Evolutionary conservation across 1,140 invertebrate genomes (phyloP).

Genomic region (Drosophila littoralis): DNA sequence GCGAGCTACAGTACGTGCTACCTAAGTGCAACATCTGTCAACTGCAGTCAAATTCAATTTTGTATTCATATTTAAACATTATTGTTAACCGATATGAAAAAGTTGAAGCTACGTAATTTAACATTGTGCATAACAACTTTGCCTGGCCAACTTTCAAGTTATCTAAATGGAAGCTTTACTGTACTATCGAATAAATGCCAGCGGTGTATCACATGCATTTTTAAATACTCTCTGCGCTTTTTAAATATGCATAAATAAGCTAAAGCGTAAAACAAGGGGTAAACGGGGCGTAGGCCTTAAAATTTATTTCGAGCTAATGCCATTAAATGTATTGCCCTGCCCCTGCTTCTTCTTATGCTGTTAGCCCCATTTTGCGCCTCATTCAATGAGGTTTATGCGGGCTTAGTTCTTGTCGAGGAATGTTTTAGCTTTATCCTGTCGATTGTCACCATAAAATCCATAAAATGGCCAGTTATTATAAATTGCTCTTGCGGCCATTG

Average conservation of each 20-base stretch:
- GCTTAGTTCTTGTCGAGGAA: conserved; percentile 65
- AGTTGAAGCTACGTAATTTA: too few relatives aligned
- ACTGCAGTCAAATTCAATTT: background rate
- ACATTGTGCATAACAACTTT: too few relatives aligned
- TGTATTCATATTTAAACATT: background rate
- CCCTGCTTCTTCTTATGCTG: conserved; percentile 14
- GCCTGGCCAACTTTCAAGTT: background rate
- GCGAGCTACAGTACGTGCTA: conserved; percentile 36
- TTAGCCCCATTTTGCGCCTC: background rate
- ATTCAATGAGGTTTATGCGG: conserved; percentile 43
- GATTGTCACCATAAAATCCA: conserved; percentile 71
- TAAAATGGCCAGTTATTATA: conserved; percentile 68
- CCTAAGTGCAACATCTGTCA: background rate
- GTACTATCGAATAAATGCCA: conserved; percentile 1
- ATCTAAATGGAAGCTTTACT: background rate
- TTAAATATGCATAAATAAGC: conserved; percentile 69
- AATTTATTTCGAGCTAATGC: conserved; percentile 74
- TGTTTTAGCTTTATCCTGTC: conserved; percentile 72
- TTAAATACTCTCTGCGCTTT: conserved; percentile 64
- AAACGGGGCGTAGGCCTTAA: conserved; percentile 26
- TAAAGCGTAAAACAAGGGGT: background rate
- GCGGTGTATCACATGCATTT: conserved; percentile 45
- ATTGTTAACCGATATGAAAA: background rate
- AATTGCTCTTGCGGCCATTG: conserved; percentile 47
- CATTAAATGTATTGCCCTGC: conserved; percentile 47